Conservation (phyloP, 2,888 invertebrate species). For the Steinernema carpocapsae region DNA sequence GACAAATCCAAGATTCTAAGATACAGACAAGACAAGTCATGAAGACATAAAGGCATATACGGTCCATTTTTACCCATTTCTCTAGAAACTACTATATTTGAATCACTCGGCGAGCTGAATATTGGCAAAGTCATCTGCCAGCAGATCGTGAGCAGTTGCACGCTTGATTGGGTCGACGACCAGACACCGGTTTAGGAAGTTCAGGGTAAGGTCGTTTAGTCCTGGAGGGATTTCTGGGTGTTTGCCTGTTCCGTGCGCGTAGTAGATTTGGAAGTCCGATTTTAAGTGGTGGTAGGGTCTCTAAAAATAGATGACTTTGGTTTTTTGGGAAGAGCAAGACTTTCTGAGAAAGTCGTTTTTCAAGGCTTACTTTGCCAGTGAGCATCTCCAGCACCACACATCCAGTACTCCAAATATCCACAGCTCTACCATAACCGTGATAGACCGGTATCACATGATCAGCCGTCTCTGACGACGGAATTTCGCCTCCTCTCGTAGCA, state of each 20-base stretch:
- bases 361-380: slow-evolving; percentile 83
- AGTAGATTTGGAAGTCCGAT: slow-evolving; percentile 46
- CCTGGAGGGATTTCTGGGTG: slow-evolving; percentile 44
- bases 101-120: slow-evolving; percentile 51
- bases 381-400: slow-evolving; percentile 95
- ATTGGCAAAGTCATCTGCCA: slow-evolving; percentile 79
- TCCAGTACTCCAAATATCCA: slow-evolving; percentile 94
- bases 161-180: slow-evolving; percentile 70
- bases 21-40: too few species aligned
- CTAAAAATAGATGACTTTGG: background rate
- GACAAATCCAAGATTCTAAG: too few species aligned
- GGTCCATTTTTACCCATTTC: too few species aligned
- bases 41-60: too few species aligned
- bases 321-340: background rate
- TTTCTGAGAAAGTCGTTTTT: too few species aligned
- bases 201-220: slow-evolving; percentile 39
- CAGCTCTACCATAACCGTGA: slow-evolving; percentile 85
- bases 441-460: background rate
- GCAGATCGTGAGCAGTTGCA: slow-evolving; percentile 77
- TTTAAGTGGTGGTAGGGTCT: slow-evolving; percentile 43
- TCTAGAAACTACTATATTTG: too few species aligned
- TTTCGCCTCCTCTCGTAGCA: slow-evolving; percentile 57
- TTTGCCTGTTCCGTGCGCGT: slow-evolving; percentile 43
- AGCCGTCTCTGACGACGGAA: slow-evolving; percentile 73
- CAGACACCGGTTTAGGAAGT: slow-evolving; percentile 42